These are phyloP conservation scores for Diloba caeruleocephala DNA, from an alignment of 2,888 invertebrate genomes.

Conservation along the genomic window DNA sequence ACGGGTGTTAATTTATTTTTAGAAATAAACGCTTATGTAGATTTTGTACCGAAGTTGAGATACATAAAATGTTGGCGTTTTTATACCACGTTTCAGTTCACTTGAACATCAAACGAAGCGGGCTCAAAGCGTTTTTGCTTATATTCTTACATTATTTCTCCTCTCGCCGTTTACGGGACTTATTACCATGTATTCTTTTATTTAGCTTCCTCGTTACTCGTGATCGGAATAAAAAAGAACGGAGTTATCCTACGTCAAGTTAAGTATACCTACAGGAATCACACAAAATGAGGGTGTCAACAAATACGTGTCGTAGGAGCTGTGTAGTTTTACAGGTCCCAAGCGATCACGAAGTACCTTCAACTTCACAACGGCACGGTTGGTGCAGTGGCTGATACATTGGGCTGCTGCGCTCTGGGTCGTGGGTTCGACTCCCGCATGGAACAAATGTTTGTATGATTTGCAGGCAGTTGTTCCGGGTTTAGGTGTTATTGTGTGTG, in stretches of 20 bases:
- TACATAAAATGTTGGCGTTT: constrained; percentile 51
- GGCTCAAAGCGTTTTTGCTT: constrained; percentile 68
- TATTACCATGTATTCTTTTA: constrained; percentile 67
- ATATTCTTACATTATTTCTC: constrained; percentile 75
- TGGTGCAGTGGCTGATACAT: too few relatives aligned
- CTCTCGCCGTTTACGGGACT: constrained; percentile 65
- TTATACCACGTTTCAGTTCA: constrained; percentile 64
- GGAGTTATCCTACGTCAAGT: not conserved
- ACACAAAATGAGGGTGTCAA: not conserved
- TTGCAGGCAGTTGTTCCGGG: too few relatives aligned
- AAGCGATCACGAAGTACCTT: too few relatives aligned
- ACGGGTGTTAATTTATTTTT: constrained; percentile 67
- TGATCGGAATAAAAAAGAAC: constrained; percentile 17
- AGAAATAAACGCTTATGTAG: constrained; percentile 73
- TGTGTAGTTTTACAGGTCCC: too few relatives aligned
- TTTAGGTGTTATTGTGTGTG: too few relatives aligned
- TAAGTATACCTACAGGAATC: not conserved
- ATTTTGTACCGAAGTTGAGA: constrained; percentile 63
- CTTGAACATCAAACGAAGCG: constrained; percentile 77
- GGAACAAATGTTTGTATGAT: too few relatives aligned
- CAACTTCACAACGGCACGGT: too few relatives aligned
- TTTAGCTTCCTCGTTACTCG: constrained; percentile 42
- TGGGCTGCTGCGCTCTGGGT: too few relatives aligned
- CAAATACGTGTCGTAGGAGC: too few relatives aligned
- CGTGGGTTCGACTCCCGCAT: too few relatives aligned